phyloP scores from a whole-genome alignment of 2,888 invertebrate species.

The Chrysopilus asiliformis region DNA sequence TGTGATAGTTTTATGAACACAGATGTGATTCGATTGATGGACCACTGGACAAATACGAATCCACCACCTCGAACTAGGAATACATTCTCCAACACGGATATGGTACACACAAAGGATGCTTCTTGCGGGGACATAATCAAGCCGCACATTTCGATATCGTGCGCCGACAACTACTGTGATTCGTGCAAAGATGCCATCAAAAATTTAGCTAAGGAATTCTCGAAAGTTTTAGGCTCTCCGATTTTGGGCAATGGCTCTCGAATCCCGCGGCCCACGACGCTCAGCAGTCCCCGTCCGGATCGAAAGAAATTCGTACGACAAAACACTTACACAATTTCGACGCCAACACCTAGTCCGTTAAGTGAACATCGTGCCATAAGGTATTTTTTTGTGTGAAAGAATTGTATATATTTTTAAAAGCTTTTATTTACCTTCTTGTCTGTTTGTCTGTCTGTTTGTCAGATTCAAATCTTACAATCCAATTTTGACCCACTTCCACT shows the following conservation, averaged over 20 bases:
- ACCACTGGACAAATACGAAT: slow-evolving; percentile 23
- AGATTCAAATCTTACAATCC: too few species aligned
- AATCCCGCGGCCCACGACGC: slow-evolving; percentile 32
- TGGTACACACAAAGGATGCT: slow-evolving; percentile 36
- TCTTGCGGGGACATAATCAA: slow-evolving; percentile 40
- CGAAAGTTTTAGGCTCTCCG: slow-evolving; percentile 19
- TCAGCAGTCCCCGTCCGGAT: slow-evolving; percentile 31
- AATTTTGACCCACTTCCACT: too few species aligned
- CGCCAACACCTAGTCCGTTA: slow-evolving; percentile 21
- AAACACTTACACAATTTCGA: slow-evolving; percentile 32
- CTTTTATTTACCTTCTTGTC: too few species aligned
- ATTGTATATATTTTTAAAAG: too few species aligned
- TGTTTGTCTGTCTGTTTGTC: too few species aligned
- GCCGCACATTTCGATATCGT: slow-evolving; percentile 38
- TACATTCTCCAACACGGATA: slow-evolving; percentile 30
- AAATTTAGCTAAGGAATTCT: slow-evolving; percentile 38
- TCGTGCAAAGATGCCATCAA: slow-evolving; percentile 46
- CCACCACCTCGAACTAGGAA: slow-evolving; percentile 19
- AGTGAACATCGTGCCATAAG: slow-evolving; percentile 22
- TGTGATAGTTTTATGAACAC: slow-evolving; percentile 22
- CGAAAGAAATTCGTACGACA: slow-evolving; percentile 29
- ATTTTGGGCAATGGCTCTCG: slow-evolving; percentile 15
- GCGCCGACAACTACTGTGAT: slow-evolving; percentile 44
- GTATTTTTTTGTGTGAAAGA: too few species aligned
- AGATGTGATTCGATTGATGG: slow-evolving; percentile 17